phyloP scores from a whole-genome alignment of 1,140 invertebrate genomes.

The Reticulitermes speratus region DNA sequence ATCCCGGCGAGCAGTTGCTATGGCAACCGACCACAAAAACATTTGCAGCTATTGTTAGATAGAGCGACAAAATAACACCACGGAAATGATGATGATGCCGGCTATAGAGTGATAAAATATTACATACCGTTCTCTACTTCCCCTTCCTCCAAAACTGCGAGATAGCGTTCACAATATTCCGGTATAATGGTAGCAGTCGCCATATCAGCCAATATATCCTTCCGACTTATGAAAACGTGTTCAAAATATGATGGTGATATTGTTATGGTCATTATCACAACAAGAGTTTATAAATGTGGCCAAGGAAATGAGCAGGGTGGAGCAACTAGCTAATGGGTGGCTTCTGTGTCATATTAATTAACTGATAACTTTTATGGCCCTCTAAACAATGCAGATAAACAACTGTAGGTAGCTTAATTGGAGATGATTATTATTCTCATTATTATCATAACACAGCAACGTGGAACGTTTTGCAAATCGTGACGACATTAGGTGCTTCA shows the following conservation, averaged over 20 bases:
- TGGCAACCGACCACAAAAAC: conserved; percentile 17
- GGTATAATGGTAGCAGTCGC: neutral
- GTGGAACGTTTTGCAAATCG: neutral
- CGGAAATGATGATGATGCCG: conserved; percentile 17
- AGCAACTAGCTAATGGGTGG: conserved; percentile 23
- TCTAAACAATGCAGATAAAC: conserved; percentile 31
- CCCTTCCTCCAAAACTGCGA: neutral
- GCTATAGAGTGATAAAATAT: conserved; percentile 17
- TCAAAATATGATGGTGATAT: neutral
- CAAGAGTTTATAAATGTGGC: neutral
- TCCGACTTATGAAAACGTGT: neutral
- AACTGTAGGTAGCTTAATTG: conserved; percentile 31
- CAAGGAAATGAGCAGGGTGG: neutral
- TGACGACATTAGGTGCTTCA: neutral
- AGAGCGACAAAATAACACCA: neutral
- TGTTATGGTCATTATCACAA: conserved; percentile 7
- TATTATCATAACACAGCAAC: conserved; percentile 14
- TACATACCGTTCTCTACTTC: neutral
- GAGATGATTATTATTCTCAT: conserved; percentile 35
- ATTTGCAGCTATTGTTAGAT: conserved; percentile 11
- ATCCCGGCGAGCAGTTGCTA: neutral
- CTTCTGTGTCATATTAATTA: conserved; percentile 33
- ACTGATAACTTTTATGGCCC: conserved; percentile 34
- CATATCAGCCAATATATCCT: neutral
- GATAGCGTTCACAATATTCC: neutral